Conservation (phyloP, 1,140 invertebrate genomes). For the Lasioglossum baleicum region DNA sequence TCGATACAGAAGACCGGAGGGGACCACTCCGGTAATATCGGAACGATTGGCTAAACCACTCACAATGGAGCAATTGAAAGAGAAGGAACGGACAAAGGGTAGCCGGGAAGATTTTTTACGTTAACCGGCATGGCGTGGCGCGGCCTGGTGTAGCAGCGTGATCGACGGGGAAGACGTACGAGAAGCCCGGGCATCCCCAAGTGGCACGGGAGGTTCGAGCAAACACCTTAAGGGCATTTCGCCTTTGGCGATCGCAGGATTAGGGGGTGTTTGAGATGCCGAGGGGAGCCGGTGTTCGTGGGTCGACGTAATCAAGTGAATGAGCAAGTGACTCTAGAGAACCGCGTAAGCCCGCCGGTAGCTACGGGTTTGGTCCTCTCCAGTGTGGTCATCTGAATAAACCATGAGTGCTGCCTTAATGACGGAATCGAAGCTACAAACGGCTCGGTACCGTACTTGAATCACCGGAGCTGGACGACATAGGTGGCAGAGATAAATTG, state of each 20-base stretch:
- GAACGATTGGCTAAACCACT: not conserved
- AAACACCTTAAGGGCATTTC: constrained; percentile 58
- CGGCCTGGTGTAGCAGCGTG: not conserved
- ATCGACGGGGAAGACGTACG: constrained; percentile 6
- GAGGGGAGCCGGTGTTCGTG: constrained; percentile 34
- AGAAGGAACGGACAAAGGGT: not conserved
- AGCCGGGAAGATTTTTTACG: constrained; percentile 10
- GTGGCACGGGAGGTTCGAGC: constrained; percentile 4
- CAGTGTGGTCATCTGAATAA: constrained; percentile 71
- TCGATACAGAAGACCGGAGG: no score
- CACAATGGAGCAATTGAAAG: not conserved
- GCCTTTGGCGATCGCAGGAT: constrained; percentile 50
- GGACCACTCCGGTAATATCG: not conserved
- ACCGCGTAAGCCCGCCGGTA: constrained; percentile 45
- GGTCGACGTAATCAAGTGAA: constrained; percentile 72
- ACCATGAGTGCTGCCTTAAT: constrained; percentile 71
- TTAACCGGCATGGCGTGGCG: not conserved
- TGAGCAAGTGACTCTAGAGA: constrained; percentile 75
- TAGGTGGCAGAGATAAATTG: constrained; percentile 56
- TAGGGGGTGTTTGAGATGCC: constrained; percentile 45
- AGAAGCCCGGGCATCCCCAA: not conserved
- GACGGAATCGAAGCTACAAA: constrained; percentile 68
- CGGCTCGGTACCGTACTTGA: constrained; percentile 45
- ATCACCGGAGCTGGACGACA: constrained; percentile 44
- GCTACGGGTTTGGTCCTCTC: constrained; percentile 39